Conservation (phyloP, 1,140 invertebrate species). For the Drosophila pseudoobscura region DNA sequence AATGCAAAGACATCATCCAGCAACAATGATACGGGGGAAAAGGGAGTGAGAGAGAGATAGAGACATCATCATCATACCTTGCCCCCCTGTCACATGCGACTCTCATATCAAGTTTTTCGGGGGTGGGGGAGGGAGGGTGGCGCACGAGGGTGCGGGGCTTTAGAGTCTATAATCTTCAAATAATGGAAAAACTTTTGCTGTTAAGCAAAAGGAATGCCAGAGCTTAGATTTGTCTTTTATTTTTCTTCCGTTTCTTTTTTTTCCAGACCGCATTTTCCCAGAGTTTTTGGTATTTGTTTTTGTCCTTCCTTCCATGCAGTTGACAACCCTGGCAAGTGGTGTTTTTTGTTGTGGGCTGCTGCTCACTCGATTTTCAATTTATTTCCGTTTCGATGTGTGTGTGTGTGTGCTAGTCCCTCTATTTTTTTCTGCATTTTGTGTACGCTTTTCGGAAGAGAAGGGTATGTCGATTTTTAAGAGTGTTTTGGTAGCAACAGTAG, state of each 20-base stretch:
- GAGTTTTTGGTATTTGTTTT: slow-evolving; percentile 31
- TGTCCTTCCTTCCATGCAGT: slow-evolving; percentile 46
- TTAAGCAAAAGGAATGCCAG: slow-evolving; percentile 79
- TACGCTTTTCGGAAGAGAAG: no score
- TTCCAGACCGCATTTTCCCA: slow-evolving; percentile 2
- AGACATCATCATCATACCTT: slow-evolving; percentile 4
- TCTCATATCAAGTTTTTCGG: slow-evolving; percentile 55
- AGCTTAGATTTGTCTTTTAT: slow-evolving; percentile 74
- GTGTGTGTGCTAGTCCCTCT: slow-evolving; percentile 10
- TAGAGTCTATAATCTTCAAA: slow-evolving; percentile 83
- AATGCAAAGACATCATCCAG: slow-evolving; percentile 13
- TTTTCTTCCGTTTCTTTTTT: slow-evolving; percentile 29
- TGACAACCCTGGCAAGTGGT: slow-evolving; percentile 58
- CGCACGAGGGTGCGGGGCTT: slow-evolving; percentile 43
- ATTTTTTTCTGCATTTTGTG: not conserved
- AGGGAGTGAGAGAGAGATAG: not conserved
- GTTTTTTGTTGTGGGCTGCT: slow-evolving; percentile 36
- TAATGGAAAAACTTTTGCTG: slow-evolving; percentile 83
- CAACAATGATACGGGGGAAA: slow-evolving; percentile 47
- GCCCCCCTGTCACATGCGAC: slow-evolving; percentile 2
- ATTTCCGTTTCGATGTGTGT: slow-evolving; percentile 56
- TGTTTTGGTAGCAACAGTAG: no score
- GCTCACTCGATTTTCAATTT: slow-evolving; percentile 79
- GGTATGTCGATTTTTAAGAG: no score
- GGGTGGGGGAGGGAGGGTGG: slow-evolving; percentile 2